Evolutionary conservation across 2,888 invertebrate species (phyloP).

Genomic region (Dryadula phaetusa): DNA sequence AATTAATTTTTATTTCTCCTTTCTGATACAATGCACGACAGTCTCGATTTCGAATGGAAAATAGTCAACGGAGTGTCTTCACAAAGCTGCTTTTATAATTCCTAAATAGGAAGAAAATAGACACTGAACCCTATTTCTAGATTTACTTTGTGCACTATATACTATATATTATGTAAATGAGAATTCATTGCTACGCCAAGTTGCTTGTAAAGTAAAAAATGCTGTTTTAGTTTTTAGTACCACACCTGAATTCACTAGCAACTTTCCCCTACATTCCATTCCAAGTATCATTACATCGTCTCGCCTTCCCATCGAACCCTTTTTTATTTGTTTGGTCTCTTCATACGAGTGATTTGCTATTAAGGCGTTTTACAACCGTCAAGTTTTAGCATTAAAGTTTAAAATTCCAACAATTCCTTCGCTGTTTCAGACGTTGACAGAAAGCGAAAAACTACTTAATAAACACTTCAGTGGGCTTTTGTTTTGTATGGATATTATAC

Average conservation of each 20-base stretch:
- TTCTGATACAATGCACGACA: no score
- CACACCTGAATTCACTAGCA: slow-evolving; percentile 1
- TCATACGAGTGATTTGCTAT: slow-evolving; percentile 44
- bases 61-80: no score
- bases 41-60: no score
- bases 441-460: not conserved
- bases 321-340: slow-evolving; percentile 40
- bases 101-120: no score
- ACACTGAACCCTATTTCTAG: no score
- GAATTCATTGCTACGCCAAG: no score
- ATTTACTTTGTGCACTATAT: no score
- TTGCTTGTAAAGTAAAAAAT: not conserved
- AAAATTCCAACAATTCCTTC: not conserved
- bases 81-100: no score
- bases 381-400: slow-evolving; percentile 3
- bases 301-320: slow-evolving; percentile 47
- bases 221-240: not conserved
- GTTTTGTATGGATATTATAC: not conserved
- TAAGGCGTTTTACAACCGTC: slow-evolving; percentile 28
- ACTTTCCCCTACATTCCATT: slow-evolving; percentile 47
- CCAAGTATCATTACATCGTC: slow-evolving; percentile 57
- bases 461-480: slow-evolving; percentile 9
- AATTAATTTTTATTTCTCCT: no score
- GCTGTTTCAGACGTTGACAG: slow-evolving; percentile 17
- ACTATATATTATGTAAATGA: no score